These are phyloP conservation scores for Ceramica pisi DNA, from an alignment of 2,888 invertebrate genomes.

Conservation along the genomic window DNA sequence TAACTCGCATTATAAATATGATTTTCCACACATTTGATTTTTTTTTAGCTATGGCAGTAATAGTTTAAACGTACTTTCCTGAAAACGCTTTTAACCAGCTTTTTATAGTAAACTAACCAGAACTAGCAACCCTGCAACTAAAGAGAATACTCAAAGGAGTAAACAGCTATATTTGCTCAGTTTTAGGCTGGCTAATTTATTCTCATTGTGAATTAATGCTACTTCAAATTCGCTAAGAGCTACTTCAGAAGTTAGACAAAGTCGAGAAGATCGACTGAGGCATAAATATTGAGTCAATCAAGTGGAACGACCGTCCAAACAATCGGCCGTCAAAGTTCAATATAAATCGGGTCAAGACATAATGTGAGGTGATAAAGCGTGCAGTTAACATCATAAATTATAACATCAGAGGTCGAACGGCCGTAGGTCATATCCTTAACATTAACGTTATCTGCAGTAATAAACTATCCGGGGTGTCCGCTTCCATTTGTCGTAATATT, in stretches of 20 bases:
- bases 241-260: conserved; percentile 15
- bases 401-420: conserved; percentile 69
- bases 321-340: conserved; percentile 67
- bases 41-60: conserved; percentile 18
- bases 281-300: conserved; percentile 45
- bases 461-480: conserved; percentile 73
- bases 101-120: conserved; percentile 58
- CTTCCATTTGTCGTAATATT: conserved; percentile 75
- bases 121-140: conserved; percentile 35
- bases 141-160: conserved; percentile 29
- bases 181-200: conserved; percentile 11
- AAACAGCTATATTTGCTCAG: conserved; percentile 13
- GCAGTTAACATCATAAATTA: conserved; percentile 76
- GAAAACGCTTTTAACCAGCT: conserved; percentile 55
- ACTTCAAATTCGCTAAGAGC: conserved; percentile 10
- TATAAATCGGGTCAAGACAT: conserved; percentile 69
- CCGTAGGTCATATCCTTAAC: conserved; percentile 78
- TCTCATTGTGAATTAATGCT: conserved; percentile 11
- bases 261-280: conserved; percentile 18
- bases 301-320: conserved; percentile 51
- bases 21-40: conserved; percentile 30
- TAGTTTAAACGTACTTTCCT: conserved; percentile 35
- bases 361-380: conserved; percentile 74
- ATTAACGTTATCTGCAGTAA: conserved; percentile 79
- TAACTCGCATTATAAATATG: conserved; percentile 28